These are phyloP conservation scores for Litoditis marina DNA, from an alignment of 2,888 invertebrate genomes.

Conservation along the genomic window DNA sequence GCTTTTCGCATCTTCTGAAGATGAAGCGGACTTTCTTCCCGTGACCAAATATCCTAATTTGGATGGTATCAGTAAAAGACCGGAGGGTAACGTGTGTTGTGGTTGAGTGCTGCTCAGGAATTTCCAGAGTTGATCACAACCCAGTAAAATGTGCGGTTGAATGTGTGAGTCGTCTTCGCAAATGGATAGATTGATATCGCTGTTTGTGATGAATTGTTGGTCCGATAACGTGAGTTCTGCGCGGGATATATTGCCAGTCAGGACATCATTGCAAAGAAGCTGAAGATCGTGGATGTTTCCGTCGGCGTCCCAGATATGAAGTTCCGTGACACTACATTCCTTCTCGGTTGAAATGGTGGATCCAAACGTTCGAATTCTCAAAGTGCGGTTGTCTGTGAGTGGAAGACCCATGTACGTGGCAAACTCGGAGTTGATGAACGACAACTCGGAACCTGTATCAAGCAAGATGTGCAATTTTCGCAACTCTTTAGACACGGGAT, in stretches of 20 bases:
- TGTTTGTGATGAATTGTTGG: neutral
- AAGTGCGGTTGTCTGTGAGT: neutral
- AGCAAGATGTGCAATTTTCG: neutral
- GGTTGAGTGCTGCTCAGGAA: neutral
- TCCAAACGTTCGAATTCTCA: neutral
- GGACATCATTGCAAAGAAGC: neutral
- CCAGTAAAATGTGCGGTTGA: constrained; percentile 1
- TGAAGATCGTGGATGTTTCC: neutral
- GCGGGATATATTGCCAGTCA: neutral
- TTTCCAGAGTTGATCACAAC: constrained; percentile 4
- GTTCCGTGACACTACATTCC: neutral
- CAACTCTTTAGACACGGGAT: neutral
- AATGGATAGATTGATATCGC: neutral
- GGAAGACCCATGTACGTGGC: neutral
- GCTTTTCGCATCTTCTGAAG: neutral
- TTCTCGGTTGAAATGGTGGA: neutral
- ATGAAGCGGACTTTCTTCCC: neutral
- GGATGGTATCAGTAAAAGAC: neutral
- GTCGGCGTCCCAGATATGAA: neutral
- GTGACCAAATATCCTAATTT: constrained; percentile 7
- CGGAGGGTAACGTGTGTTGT: neutral
- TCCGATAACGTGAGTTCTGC: neutral
- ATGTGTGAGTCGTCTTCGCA: neutral
- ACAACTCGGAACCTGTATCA: neutral
- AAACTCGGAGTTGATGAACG: neutral